These are phyloP conservation scores for Daphoenositta chrysoptera DNA, from an alignment of 2,113 vertebrate species.

Conservation along the genomic window DNA sequence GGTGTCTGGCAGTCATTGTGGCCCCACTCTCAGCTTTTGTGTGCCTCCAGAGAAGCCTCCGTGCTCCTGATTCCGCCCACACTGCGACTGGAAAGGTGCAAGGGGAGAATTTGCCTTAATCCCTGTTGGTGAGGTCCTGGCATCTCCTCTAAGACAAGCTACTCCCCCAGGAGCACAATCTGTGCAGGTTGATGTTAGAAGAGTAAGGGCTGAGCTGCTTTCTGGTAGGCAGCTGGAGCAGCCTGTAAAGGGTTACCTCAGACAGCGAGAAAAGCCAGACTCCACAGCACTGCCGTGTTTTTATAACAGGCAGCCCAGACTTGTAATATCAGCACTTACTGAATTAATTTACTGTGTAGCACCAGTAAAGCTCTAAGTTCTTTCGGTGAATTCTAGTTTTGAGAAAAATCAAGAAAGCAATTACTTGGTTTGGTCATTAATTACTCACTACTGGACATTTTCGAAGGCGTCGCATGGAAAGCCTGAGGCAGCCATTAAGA, in stretches of 20 bases:
- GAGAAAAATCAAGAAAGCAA: constrained; percentile 68
- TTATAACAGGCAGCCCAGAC: constrained; percentile 18
- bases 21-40: not conserved
- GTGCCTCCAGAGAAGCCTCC: not conserved
- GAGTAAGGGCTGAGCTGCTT: not conserved
- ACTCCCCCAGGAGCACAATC: not conserved
- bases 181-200: not conserved
- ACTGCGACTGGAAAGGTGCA: fast-evolving
- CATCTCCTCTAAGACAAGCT: not conserved
- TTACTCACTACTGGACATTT: constrained; percentile 60
- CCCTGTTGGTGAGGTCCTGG: not conserved
- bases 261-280: not conserved
- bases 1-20: not conserved
- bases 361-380: constrained; percentile 1
- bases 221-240: not conserved
- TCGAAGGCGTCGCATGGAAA: not conserved
- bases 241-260: not conserved
- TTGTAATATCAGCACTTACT: constrained; percentile 53
- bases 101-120: not conserved
- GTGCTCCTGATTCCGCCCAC: not conserved
- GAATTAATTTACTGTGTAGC: constrained; percentile 56
- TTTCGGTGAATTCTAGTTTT: constrained; percentile 33
- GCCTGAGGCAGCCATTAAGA: constrained; percentile 63
- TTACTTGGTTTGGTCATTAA: constrained; percentile 64
- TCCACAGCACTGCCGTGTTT: not conserved